Conservation (phyloP, 2,797 vertebrate species). For the Carcharodon carcharias region DNA sequence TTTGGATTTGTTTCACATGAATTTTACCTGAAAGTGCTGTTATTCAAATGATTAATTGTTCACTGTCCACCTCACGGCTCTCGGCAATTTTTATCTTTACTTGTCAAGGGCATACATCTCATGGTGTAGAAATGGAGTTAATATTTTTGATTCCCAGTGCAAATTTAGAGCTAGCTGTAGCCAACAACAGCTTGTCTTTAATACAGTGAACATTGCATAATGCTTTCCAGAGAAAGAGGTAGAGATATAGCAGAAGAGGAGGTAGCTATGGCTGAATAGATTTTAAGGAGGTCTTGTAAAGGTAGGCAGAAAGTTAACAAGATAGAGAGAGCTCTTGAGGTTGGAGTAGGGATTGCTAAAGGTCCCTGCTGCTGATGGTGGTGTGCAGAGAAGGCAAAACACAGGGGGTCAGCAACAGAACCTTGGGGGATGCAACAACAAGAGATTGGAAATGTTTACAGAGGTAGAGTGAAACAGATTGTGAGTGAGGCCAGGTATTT, state of each 20-base stretch:
- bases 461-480: neutral
- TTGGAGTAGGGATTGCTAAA: neutral
- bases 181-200: neutral
- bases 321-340: neutral
- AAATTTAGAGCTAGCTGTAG: neutral
- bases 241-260: neutral
- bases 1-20: neutral
- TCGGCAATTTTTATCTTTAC: neutral
- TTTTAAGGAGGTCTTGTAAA: neutral
- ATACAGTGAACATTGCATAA: neutral
- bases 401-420: neutral
- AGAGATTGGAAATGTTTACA: neutral
- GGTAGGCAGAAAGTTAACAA: neutral
- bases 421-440: neutral
- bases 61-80: neutral
- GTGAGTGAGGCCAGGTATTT: neutral
- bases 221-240: neutral
- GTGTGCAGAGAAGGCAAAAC: neutral
- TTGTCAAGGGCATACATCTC: neutral
- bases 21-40: neutral
- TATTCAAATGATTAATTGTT: neutral
- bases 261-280: neutral
- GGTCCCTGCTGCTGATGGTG: neutral
- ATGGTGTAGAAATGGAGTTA: neutral
- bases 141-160: neutral